Percentiles rank a stretch among this genome's conserved stretches.
phyloP scores from a whole-genome alignment of 1,140 invertebrate genomes.

The Schmidtea mediterranea region DNA sequence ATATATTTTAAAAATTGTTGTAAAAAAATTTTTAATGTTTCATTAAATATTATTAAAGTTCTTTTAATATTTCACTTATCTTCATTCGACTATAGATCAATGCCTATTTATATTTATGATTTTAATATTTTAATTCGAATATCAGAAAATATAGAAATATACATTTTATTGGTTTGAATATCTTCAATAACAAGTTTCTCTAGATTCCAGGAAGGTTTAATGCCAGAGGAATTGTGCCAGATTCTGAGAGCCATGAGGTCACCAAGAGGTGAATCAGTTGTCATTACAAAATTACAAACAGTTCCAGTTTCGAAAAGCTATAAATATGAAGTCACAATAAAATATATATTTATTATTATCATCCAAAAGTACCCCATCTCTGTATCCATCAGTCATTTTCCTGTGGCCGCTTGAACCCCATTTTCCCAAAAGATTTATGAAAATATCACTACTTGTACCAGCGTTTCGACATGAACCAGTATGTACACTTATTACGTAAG shows the following conservation, averaged over 20 bases:
- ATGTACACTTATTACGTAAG: neutral
- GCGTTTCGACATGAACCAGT: neutral
- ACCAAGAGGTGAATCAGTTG: constrained; percentile 5
- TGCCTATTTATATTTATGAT: too few relatives aligned
- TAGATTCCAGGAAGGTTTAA: constrained; percentile 7
- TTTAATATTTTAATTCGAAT: too few relatives aligned
- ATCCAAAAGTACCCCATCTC: neutral
- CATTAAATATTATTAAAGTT: neutral
- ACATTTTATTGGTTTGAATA: constrained; percentile 6
- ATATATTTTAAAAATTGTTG: too few relatives aligned
- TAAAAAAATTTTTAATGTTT: too few relatives aligned
- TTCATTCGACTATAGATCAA: too few relatives aligned
- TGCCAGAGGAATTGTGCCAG: constrained; percentile 7
- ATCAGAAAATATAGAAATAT: neutral
- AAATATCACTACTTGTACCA: neutral
- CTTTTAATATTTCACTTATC: too few relatives aligned
- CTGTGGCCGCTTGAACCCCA: neutral
- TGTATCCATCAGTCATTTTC: neutral
- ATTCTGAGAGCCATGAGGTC: constrained; percentile 4
- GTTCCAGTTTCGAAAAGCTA: constrained; percentile 3
- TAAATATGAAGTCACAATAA: too few relatives aligned
- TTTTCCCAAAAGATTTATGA: neutral
- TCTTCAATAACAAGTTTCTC: constrained; percentile 9
- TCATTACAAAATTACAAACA: constrained; percentile 8
- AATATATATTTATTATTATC: too few relatives aligned